Base-by-base conservation (phyloP, 2,888 invertebrate species). In the Thereva nobilitata region DNA sequence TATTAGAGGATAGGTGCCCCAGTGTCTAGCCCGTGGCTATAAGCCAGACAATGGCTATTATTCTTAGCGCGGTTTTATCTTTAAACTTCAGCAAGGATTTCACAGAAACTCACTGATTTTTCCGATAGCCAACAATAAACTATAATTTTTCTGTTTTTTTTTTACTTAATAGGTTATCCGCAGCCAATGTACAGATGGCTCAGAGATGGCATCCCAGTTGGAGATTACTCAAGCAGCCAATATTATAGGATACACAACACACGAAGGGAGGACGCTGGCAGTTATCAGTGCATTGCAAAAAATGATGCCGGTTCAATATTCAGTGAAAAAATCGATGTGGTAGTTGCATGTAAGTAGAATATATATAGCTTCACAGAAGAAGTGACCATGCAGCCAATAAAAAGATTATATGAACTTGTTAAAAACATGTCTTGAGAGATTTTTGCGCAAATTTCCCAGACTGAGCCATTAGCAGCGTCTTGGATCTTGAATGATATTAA, bases 281-380 rank as follows among this genome's bases (percentile, higher is more conserved):
- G 89, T 69, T 97, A 97, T 83, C 90, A 94, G 79, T 96, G 96
- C 83, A 89, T 95, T 72, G 96, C 95, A 35, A 87, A 89, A 76
- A 97, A 97, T 82, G 89, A 90, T 74, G 92, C 92, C 66, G 97
- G 97, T 66, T 91, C 95, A 71, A 91, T 96, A 79, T 89, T 94
- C 81, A 95, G 95, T 80, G 92, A 94, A 80, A 92, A 92, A 82
- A 92, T 92, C 78, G 87, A 90, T 77, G 89, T 97, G 73, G 86
- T 90, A 71, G 94, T 97, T 74, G 95, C 96, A 69, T 95, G 96
- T 96, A 86, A 90, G 94, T 90, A 75, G 23, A 23, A 23, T 23
- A 2, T 23, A 2, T 23, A 23, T 23, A 23, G 23, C 23, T 2
- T 23, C 23, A 2, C 23, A 23, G 23, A 23, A 2, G 23, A 23